These are phyloP conservation scores for Ophioninae sp. DNA, from an alignment of 2,888 invertebrate species.

Conservation along the genomic window DNA sequence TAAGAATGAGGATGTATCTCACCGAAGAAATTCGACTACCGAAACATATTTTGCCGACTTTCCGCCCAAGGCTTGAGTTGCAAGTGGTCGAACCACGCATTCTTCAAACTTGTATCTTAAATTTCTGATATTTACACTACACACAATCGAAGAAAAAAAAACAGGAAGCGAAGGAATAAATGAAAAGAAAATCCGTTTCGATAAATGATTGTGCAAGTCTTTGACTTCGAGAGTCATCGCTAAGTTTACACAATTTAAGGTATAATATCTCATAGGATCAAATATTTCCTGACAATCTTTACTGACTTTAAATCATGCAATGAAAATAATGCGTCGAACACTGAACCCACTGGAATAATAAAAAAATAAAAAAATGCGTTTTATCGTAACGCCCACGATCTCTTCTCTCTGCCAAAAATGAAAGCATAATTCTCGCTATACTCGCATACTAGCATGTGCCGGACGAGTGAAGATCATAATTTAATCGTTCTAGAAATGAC, in stretches of 20 bases:
- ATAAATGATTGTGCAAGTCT: slow-evolving; percentile 43
- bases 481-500: slow-evolving; percentile 16
- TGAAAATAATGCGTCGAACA: slow-evolving; percentile 25
- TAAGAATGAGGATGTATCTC: slow-evolving; percentile 16
- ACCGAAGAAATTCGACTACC: slow-evolving; percentile 20
- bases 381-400: slow-evolving; percentile 43
- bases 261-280: slow-evolving; percentile 60
- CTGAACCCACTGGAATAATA: background rate
- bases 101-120: slow-evolving; percentile 55
- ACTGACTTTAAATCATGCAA: slow-evolving; percentile 54
- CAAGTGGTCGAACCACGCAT: slow-evolving; percentile 35
- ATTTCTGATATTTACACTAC: slow-evolving; percentile 55
- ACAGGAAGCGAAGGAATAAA: slow-evolving; percentile 26
- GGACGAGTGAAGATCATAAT: slow-evolving; percentile 25
- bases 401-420: slow-evolving; percentile 22
- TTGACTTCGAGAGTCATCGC: slow-evolving; percentile 38
- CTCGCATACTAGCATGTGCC: slow-evolving; percentile 57
- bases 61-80: slow-evolving; percentile 47
- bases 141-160: slow-evolving; percentile 29
- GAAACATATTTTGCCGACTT: slow-evolving; percentile 20
- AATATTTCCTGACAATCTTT: slow-evolving; percentile 65
- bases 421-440: slow-evolving; percentile 46
- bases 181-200: slow-evolving; percentile 30
- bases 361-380: slow-evolving; percentile 21
- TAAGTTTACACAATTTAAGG: slow-evolving; percentile 51